A percentile compares a stretch with the other conserved stretches of the same genome.
phyloP scores from a whole-genome alignment of 2,888 invertebrate genomes.

The Habrosyne pyritoides region DNA sequence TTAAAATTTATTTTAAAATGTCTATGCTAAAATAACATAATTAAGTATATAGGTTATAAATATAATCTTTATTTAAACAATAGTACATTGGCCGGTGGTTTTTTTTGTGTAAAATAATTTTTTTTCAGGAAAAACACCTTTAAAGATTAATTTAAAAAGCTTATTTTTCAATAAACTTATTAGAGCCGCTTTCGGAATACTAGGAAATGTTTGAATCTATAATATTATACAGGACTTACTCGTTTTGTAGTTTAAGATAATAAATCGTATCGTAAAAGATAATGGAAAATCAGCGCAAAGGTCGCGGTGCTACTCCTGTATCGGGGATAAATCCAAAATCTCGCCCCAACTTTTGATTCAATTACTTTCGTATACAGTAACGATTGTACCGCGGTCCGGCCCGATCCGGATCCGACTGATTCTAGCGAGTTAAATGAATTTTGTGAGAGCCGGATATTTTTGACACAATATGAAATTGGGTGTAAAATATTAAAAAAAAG shows the following conservation, averaged over 20 bases:
- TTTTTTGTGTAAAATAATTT: too few relatives aligned
- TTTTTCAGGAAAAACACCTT: too few relatives aligned
- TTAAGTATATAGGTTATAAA: too few relatives aligned
- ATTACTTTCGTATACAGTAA: slow-evolving; percentile 29
- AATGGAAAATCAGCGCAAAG: slow-evolving; percentile 1
- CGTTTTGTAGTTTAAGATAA: neutral
- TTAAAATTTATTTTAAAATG: too few relatives aligned
- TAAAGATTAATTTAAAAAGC: too few relatives aligned
- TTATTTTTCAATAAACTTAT: too few relatives aligned
- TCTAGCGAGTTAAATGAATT: slow-evolving; percentile 6
- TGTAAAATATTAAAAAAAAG: neutral
- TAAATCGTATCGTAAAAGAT: neutral
- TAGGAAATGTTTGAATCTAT: too few relatives aligned
- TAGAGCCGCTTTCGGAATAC: too few relatives aligned
- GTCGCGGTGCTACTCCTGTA: neutral
- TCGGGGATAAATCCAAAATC: slow-evolving; percentile 21
- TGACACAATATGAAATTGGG: slow-evolving; percentile 3
- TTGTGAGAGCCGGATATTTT: slow-evolving; percentile 19
- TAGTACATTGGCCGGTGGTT: too few relatives aligned
- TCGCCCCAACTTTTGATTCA: slow-evolving; percentile 35
- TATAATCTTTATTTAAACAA: too few relatives aligned
- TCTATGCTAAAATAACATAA: too few relatives aligned
- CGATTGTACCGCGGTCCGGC: slow-evolving; percentile 6
- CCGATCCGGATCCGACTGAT: neutral
- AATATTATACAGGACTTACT: too few relatives aligned